Percentiles rank a stretch among this genome's conserved stretches.
Evolutionary conservation across 2,797 vertebrate genomes (phyloP).

Genomic region (Denticeps clupeoides): DNA sequence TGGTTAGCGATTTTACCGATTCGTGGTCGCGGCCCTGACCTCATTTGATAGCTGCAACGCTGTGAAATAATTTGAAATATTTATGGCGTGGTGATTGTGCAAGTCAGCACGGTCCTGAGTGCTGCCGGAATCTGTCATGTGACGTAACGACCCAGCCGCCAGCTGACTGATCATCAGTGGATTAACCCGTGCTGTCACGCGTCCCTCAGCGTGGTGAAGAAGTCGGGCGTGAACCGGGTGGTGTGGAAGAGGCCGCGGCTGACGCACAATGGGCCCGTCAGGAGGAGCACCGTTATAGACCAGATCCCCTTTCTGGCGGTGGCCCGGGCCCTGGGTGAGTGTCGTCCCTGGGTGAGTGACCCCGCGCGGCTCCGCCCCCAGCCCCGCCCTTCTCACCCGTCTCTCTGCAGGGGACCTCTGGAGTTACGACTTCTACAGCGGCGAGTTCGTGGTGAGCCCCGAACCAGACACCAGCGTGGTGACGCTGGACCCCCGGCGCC

Average conservation of each 20-base stretch:
- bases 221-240: slow-evolving; percentile 90
- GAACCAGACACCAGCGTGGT: slow-evolving; percentile 93
- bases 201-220: slow-evolving; percentile 82
- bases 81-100: too few relatives aligned
- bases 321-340: slow-evolving; percentile 84
- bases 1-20: too few relatives aligned
- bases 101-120: too few relatives aligned
- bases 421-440: slow-evolving; percentile 98
- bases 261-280: slow-evolving; percentile 84
- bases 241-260: slow-evolving; percentile 94
- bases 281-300: slow-evolving; percentile 90
- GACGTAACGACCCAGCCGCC: too few relatives aligned
- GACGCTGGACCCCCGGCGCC: slow-evolving; percentile 80
- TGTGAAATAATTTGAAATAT: too few relatives aligned
- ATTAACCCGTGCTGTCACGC: too few relatives aligned
- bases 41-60: too few relatives aligned
- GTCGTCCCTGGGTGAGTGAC: not conserved
- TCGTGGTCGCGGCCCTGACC: too few relatives aligned
- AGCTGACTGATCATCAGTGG: too few relatives aligned
- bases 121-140: too few relatives aligned
- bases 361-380: not conserved
- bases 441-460: slow-evolving; percentile 96
- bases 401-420: slow-evolving; percentile 73
- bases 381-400: too few relatives aligned
- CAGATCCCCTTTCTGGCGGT: slow-evolving; percentile 95